Percentiles rank a stretch among this genome's conserved stretches.
Evolutionary conservation across 1,140 invertebrate genomes (phyloP).

Genomic region (Tetramorium parvispinum): DNA sequence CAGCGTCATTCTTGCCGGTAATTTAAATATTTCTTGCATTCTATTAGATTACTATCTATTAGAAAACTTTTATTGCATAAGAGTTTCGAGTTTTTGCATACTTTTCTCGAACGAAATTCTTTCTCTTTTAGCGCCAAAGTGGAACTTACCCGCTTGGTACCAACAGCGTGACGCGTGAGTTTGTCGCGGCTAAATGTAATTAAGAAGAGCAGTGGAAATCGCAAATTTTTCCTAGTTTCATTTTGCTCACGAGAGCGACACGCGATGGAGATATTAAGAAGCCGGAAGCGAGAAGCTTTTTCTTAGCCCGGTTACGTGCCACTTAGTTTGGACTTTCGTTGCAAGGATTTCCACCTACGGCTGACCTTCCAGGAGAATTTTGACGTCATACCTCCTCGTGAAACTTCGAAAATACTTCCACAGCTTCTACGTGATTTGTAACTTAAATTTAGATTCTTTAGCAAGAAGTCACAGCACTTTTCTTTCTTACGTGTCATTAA

Average conservation of each 20-base stretch:
- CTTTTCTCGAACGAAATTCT: not conserved
- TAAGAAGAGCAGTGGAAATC: constrained; percentile 35
- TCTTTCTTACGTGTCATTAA: not conserved
- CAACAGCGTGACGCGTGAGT: constrained; percentile 2
- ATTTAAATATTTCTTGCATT: not conserved
- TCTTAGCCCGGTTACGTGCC: constrained; percentile 28
- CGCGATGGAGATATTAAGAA: constrained; percentile 26
- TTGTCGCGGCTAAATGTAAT: constrained; percentile 16
- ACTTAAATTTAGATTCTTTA: not conserved
- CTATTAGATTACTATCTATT: too few species aligned
- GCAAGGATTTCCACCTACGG: constrained; percentile 28
- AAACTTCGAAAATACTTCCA: constrained; percentile 16
- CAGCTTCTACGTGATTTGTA: not conserved
- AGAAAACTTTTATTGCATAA: not conserved
- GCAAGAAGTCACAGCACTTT: not conserved
- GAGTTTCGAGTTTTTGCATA: not conserved
- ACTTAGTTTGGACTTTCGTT: constrained; percentile 42
- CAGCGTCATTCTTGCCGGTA: not conserved
- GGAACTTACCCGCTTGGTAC: not conserved
- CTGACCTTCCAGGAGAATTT: constrained; percentile 27
- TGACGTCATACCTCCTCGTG: not conserved
- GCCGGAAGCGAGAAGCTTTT: not conserved
- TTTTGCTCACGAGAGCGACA: constrained; percentile 18
- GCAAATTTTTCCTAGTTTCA: constrained; percentile 39
- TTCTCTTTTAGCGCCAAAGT: not conserved